Base-by-base conservation (phyloP, 2,797 vertebrate genomes). In the Phrynocephalus vlangalii region DNA sequence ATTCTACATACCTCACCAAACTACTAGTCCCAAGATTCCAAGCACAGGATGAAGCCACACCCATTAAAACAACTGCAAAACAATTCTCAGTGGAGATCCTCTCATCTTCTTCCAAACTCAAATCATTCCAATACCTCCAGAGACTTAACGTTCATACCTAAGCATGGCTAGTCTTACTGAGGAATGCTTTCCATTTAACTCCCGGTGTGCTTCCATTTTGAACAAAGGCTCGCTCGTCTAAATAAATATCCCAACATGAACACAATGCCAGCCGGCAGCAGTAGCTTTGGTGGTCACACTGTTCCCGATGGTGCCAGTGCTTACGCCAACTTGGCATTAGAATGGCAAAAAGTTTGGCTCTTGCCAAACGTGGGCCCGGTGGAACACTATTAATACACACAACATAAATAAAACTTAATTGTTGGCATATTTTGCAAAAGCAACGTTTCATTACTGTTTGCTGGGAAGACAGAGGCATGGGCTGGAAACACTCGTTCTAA, bases 401-500 rank as follows among this genome's bases (percentile, higher is more conserved):
- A 86, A 91, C 88, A 91, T 92, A 92, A 90, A 95, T 92, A 95
- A 95, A 94, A 92, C 91, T 95, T 96, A 96, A 96, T 96, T 96
- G 95, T 95, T 91, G 92, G 90, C 92, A 82, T 95, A 95, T 95
- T 95, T 96, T 95, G 93, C 94, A 95, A 96, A 94, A 94, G 88
- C 91, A 93, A 95, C 92, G 91, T 93, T 94, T 96, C 93, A 94
- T 94, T 89, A 88, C 93, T 95, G 92, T 97, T 96, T 97, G 96
- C 95, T 95, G 95, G 95, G 95, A 94, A 95, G 94, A 95, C 89
- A 92, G 95, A 96, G 93, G 94, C 96, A 95, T 96, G 95, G 92
- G 94, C 94, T 96, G 96, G 96, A 97, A 96, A 97, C 95, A 95
- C 96, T 95, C 96, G 96, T 97, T 96, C 96, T 96, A 97, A 97